A percentile compares a stretch with the other conserved stretches of the same genome.
Evolutionary conservation across 1,140 invertebrate species (phyloP).

Genomic region (Scaptomyza graminum): DNA sequence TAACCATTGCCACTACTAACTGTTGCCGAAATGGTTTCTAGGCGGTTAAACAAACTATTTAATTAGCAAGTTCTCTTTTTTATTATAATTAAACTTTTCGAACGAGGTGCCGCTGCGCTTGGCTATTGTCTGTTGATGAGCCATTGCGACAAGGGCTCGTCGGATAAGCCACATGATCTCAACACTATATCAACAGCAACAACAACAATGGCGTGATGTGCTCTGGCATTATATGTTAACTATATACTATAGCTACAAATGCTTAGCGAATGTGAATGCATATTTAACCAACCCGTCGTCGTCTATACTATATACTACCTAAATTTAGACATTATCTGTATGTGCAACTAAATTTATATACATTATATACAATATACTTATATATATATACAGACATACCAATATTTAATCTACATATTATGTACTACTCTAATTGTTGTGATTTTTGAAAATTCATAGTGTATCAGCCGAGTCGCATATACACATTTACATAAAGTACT

Average conservation of each 20-base stretch:
- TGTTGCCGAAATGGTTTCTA: conserved; percentile 18
- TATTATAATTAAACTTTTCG: not conserved
- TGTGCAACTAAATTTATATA: conserved; percentile 63
- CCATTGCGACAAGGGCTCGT: conserved; percentile 6
- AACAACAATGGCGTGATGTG: conserved; percentile 2
- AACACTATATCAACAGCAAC: conserved; percentile 12
- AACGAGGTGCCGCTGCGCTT: conserved; percentile 8
- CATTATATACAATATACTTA: conserved; percentile 36
- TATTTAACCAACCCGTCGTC: conserved; percentile 74
- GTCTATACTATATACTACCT: conserved; percentile 70
- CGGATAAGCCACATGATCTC: conserved; percentile 29
- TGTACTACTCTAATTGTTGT: conserved; percentile 82
- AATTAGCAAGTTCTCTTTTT: conserved; percentile 20
- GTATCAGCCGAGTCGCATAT: conserved; percentile 40
- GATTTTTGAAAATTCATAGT: conserved; percentile 76
- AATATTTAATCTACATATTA: conserved; percentile 57
- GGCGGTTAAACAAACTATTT: conserved; percentile 8
- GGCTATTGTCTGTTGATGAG: conserved; percentile 5
- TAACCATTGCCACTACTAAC: not conserved
- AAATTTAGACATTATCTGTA: conserved; percentile 66
- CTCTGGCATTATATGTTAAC: conserved; percentile 22
- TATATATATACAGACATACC: conserved; percentile 38
- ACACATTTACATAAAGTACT: conserved; percentile 39
- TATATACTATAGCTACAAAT: conserved; percentile 36
- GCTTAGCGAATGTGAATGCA: conserved; percentile 36